Base-by-base conservation (phyloP, 2,888 invertebrate species). In the Scrobipalpa atriplicella region DNA sequence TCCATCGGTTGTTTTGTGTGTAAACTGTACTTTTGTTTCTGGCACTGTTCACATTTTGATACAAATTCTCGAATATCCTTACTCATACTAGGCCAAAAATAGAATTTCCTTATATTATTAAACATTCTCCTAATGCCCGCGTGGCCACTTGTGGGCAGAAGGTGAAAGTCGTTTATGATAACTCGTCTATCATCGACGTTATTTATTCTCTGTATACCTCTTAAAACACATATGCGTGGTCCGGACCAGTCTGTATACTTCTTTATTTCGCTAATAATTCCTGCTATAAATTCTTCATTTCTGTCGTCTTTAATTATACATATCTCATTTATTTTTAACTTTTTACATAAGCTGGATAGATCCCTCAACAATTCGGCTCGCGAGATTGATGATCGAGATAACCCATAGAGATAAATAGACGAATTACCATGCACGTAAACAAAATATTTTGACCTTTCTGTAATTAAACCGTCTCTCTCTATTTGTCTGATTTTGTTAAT, bases 131-230 rank as follows among this genome's bases (percentile, higher is more conserved):
- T n/a, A n/a, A n/a, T 56, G 56, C 56, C 56, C 21, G 56, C 56
- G 56, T 56, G 56, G 56, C 56, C 56, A 56, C 56, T 56, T n/a
- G n/a, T 58, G 38, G 58, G 58, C 58, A 58, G 36, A 7, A 58
- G 29, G 19, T 58, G 58, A 36, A 58, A 58, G 19, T 58, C 58
- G 13, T 58, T 58, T n/a, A 58, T n/a, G n/a, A n/a, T n/a, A n/a
- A n/a, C n/a, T n/a, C n/a, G n/a, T n/a, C n/a, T n/a, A n/a, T n/a
- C n/a, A n/a, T 39, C 39, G 19, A 9, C 43, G 21, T 5, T 47
- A 41, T 21, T 47, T 62, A 62, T 21, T 43, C n/a, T 62, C 11
- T 41, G 18, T 43, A 43, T 19, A 47, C 21, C 16, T 8, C 18
- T 62, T 43, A 62, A 2, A 11, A 62, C 16, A 47, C 62, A 62